A percentile compares a stretch with the other conserved stretches of the same genome.
Evolutionary conservation across 2,797 vertebrate species (phyloP).

Genomic region (Lates japonicus): DNA sequence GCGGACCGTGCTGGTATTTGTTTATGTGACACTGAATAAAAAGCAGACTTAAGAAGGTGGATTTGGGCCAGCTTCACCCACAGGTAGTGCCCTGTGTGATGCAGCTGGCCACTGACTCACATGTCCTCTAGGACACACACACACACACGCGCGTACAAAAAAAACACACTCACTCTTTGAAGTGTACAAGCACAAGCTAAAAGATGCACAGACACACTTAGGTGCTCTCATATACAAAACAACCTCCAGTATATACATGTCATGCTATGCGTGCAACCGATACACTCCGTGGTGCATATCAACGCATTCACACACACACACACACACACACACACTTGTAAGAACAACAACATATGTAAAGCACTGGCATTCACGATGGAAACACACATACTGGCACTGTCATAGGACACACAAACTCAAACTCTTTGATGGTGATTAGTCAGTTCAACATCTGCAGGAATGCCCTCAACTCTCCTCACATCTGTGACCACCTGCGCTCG

Average conservation of each 20-base stretch:
- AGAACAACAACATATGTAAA: slow-evolving; percentile 37
- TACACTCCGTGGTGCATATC: slow-evolving; percentile 31
- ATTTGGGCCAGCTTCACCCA: slow-evolving; percentile 67
- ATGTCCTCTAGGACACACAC: slow-evolving; percentile 31
- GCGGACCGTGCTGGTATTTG: slow-evolving; percentile 72
- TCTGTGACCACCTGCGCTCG: slow-evolving; percentile 69
- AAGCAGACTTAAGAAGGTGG: slow-evolving; percentile 75
- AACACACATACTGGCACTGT: slow-evolving; percentile 40
- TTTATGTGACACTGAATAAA: slow-evolving; percentile 79
- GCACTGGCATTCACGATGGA: slow-evolving; percentile 38
- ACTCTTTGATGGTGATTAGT: slow-evolving; percentile 75
- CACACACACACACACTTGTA: slow-evolving; percentile 20
- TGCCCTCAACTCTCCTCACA: slow-evolving; percentile 47
- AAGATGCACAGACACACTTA: slow-evolving; percentile 48
- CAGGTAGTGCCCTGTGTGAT: slow-evolving; percentile 65
- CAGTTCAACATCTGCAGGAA: slow-evolving; percentile 77
- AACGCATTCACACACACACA: slow-evolving; percentile 12
- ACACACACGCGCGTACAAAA: slow-evolving; percentile 30
- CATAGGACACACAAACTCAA: slow-evolving; percentile 41
- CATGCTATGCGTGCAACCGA: slow-evolving; percentile 14
- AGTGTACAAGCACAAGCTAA: slow-evolving; percentile 47
- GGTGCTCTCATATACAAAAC: not conserved
- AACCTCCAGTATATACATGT: not conserved
- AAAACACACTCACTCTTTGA: slow-evolving; percentile 57
- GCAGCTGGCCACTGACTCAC: slow-evolving; percentile 79